phyloP scores from a whole-genome alignment of 2,797 vertebrate species.

The Limosa lapponica region DNA sequence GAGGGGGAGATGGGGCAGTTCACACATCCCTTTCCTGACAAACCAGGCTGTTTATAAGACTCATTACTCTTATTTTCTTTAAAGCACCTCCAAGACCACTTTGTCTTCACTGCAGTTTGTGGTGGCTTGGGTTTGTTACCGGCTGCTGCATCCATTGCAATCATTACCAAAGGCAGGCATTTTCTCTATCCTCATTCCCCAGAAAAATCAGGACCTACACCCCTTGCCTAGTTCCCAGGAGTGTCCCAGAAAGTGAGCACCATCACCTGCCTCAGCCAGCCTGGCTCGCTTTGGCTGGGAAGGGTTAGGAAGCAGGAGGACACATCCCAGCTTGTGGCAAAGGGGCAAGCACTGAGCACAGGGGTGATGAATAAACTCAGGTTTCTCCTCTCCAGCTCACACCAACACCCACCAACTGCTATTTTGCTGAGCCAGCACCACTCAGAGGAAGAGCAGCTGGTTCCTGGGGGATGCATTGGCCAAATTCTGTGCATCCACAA shows the following conservation, averaged over 20 bases:
- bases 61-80: not conserved
- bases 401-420: not conserved
- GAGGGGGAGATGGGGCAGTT: not conserved
- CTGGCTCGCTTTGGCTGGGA: not conserved
- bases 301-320: not conserved
- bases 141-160: not conserved
- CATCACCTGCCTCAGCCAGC: not conserved
- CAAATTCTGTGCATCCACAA: accelerated
- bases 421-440: not conserved
- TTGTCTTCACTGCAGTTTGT: not conserved
- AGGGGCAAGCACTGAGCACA: not conserved
- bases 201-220: not conserved
- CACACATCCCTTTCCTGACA: not conserved
- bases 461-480: accelerated
- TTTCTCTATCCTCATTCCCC: not conserved
- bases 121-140: not conserved
- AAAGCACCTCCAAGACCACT: not conserved
- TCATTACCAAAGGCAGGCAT: not conserved
- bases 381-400: not conserved
- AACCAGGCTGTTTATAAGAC: not conserved
- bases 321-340: accelerated
- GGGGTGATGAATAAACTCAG: not conserved
- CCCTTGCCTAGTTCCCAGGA: not conserved
- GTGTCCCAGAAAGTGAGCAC: not conserved
- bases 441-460: accelerated